phyloP scores from a whole-genome alignment of 1,140 invertebrate species.

The Zaprionus ghesquierei region DNA sequence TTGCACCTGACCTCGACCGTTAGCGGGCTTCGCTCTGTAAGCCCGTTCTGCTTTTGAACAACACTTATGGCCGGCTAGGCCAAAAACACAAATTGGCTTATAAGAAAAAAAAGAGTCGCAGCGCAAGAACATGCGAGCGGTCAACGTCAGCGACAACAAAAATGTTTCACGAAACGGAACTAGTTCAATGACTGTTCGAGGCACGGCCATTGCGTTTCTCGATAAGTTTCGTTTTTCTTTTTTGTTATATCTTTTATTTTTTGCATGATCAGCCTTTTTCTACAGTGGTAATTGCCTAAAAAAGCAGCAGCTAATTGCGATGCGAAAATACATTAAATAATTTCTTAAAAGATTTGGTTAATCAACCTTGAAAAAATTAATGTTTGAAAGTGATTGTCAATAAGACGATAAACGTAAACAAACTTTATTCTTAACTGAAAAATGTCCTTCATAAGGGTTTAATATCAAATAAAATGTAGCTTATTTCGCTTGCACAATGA shows the following conservation, averaged over 20 bases:
- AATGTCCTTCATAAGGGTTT: slow-evolving; percentile 3
- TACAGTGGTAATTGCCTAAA: slow-evolving; percentile 6
- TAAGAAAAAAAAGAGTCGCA: slow-evolving; percentile 4
- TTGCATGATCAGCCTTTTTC: neutral
- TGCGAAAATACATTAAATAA: neutral
- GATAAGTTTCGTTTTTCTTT: neutral
- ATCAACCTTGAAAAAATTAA: neutral
- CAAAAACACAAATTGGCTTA: slow-evolving; percentile 62
- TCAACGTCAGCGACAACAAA: neutral
- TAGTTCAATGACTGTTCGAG: slow-evolving; percentile 53
- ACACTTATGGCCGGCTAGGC: slow-evolving; percentile 16
- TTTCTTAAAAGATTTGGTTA: neutral
- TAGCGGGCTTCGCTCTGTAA: slow-evolving; percentile 26
- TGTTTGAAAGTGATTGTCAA: neutral
- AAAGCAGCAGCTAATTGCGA: neutral
- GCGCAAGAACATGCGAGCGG: slow-evolving; percentile 10
- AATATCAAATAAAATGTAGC: neutral
- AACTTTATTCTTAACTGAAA: neutral
- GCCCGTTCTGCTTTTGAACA: slow-evolving; percentile 23
- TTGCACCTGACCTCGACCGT: slow-evolving; percentile 9
- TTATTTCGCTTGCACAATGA: no score
- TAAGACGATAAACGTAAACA: neutral
- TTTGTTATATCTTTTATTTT: neutral
- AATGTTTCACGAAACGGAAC: slow-evolving; percentile 51
- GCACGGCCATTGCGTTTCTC: slow-evolving; percentile 2